phyloP scores from a whole-genome alignment of 1,140 invertebrate genomes.

The Diploscapter pachys region DNA sequence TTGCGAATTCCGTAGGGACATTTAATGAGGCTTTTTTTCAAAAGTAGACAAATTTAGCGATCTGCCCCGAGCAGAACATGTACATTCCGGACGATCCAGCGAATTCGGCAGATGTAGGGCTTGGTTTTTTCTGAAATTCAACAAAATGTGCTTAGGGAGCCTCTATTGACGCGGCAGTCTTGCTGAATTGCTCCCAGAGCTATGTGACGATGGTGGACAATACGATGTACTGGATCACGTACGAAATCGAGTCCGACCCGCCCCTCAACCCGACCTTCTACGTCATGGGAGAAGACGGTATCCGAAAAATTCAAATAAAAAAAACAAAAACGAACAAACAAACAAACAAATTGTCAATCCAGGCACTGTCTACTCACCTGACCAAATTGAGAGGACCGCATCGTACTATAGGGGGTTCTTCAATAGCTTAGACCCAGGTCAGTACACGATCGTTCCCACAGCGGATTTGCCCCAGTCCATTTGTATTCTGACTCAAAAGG shows the following conservation, averaged over 20 bases:
- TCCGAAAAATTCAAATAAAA: too few relatives aligned
- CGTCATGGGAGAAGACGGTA: not conserved
- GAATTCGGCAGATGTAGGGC: conserved; percentile 8
- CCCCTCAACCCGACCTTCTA: conserved; percentile 22
- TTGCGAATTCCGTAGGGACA: conserved; percentile 25
- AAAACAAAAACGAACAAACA: not conserved
- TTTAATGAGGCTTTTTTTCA: not conserved
- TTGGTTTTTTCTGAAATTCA: conserved; percentile 7
- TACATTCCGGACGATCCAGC: conserved; percentile 12
- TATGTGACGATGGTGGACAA: conserved; percentile 31
- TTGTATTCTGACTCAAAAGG: not conserved
- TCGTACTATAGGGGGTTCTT: not conserved
- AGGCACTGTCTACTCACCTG: too few relatives aligned
- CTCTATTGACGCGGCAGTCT: conserved; percentile 12
- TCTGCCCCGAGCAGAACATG: conserved; percentile 16
- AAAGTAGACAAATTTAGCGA: conserved; percentile 16
- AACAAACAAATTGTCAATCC: too few relatives aligned
- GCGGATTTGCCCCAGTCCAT: not conserved
- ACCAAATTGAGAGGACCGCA: too few relatives aligned
- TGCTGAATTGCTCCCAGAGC: conserved; percentile 14
- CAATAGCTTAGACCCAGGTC: not conserved
- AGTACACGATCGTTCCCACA: conserved; percentile 7
- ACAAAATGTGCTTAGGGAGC: not conserved
- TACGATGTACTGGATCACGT: conserved; percentile 25
- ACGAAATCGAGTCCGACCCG: conserved; percentile 15